Evolutionary conservation across 2,797 vertebrate genomes (phyloP).

Genomic region (Mustela erminea): DNA sequence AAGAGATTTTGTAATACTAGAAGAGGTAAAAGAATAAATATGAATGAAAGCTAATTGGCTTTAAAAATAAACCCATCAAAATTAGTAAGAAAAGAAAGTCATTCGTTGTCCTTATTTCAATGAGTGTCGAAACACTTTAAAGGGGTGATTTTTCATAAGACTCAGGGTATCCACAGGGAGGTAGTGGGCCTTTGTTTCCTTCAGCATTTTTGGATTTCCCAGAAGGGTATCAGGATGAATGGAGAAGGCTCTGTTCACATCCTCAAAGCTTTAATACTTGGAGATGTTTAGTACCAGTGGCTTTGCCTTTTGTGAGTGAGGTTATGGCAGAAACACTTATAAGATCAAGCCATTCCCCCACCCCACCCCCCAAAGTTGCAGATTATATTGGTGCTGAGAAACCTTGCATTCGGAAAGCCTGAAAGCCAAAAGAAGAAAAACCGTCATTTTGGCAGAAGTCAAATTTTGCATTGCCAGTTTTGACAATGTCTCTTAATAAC

Average conservation of each 20-base stretch:
- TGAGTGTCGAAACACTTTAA: neutral
- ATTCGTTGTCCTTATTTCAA: neutral
- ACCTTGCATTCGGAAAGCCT: conserved; percentile 46
- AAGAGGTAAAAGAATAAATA: conserved; percentile 54
- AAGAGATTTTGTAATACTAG: conserved; percentile 52
- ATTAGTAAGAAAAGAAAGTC: conserved; percentile 42
- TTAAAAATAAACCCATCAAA: conserved; percentile 66
- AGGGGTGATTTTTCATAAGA: conserved; percentile 17
- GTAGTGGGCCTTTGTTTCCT: conserved; percentile 24
- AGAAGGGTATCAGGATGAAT: neutral
- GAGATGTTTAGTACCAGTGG: neutral
- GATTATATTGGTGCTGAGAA: conserved; percentile 13
- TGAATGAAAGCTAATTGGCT: conserved; percentile 66
- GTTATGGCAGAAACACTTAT: neutral
- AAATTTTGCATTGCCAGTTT: conserved; percentile 78
- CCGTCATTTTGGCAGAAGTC: conserved; percentile 65
- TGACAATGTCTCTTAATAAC: conserved; percentile 74
- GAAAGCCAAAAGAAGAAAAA: conserved; percentile 62
- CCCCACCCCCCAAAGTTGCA: neutral
- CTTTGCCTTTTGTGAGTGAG: neutral
- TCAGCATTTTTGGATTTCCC: neutral
- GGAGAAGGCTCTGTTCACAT: neutral
- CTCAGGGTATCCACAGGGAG: neutral
- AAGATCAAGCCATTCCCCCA: neutral
- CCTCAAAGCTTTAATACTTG: neutral